Conservation (phyloP, 1,140 invertebrate genomes). For the Gonatopus flavifemur region DNA sequence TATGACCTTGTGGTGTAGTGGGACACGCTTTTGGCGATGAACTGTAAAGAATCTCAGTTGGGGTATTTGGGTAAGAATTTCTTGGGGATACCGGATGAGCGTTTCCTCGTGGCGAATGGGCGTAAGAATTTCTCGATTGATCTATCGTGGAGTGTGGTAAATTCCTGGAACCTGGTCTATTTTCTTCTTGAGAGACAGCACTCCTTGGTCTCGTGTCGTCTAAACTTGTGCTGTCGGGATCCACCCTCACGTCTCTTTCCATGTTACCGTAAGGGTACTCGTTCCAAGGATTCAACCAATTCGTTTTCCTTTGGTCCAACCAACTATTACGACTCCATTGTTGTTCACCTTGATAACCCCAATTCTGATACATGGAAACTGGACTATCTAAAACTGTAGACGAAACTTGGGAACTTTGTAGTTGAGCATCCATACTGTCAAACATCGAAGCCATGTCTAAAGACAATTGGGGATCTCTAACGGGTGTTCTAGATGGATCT, state of each 20-base stretch:
- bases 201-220: constrained; percentile 51
- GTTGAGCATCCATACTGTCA: constrained; percentile 72
- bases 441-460: constrained; percentile 74
- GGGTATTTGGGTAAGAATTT: constrained; percentile 36
- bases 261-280: constrained; percentile 53
- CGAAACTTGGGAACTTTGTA: constrained; percentile 80
- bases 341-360: constrained; percentile 53
- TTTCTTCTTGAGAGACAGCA: constrained; percentile 48
- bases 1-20: constrained; percentile 38
- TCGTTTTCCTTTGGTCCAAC: constrained; percentile 49
- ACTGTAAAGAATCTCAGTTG: constrained; percentile 29
- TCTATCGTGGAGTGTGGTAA: constrained; percentile 40
- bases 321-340: constrained; percentile 48
- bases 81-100: constrained; percentile 47
- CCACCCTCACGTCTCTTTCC: constrained; percentile 62
- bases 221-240: constrained; percentile 67
- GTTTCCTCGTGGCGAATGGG: constrained; percentile 38
- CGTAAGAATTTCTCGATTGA: constrained; percentile 34
- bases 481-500: constrained; percentile 39
- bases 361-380: constrained; percentile 59
- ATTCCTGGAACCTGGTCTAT: constrained; percentile 43
- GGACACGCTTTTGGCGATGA: constrained; percentile 36
- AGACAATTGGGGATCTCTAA: constrained; percentile 42
- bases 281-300: constrained; percentile 61
- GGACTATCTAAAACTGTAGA: constrained; percentile 78